Evolutionary conservation across 2,797 vertebrate genomes (phyloP).

Genomic region (Macropus fuliginosus): DNA sequence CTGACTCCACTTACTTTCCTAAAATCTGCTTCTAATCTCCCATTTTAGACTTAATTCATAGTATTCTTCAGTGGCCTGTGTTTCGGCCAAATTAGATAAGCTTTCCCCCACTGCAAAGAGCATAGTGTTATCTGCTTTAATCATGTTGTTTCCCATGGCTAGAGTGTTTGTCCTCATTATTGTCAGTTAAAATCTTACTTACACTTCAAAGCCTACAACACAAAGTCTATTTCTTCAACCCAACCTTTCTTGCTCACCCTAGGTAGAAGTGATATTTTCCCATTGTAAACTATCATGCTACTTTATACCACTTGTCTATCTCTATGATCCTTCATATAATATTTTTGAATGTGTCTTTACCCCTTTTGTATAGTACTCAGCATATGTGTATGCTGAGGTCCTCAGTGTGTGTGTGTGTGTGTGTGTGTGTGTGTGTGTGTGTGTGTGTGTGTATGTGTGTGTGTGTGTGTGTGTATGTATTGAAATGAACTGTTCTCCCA

Average conservation of each 20-base stretch:
- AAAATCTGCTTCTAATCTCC: not conserved
- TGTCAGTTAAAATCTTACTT: not conserved
- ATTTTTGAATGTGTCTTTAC: not conserved
- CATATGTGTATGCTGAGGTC: too few relatives aligned
- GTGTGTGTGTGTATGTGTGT: not conserved
- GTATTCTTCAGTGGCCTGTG: not conserved
- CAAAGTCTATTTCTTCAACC: not conserved
- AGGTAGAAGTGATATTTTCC: not conserved
- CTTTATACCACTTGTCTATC: not conserved
- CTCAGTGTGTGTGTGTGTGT: not conserved
- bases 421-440: not conserved
- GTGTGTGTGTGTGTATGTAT: not conserved
- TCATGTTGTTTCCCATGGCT: not conserved
- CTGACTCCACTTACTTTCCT: not conserved
- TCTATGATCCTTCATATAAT: not conserved
- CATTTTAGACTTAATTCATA: not conserved
- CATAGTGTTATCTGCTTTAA: not conserved
- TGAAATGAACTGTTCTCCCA: not conserved
- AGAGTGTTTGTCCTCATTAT: not conserved
- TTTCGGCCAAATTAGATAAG: not conserved
- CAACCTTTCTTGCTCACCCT: not conserved
- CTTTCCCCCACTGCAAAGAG: not conserved
- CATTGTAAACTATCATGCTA: not conserved
- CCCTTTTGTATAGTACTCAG: not conserved
- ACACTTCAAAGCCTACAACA: not conserved